phyloP scores from a whole-genome alignment of 2,888 invertebrate genomes.

The Zeuzera pyrina region DNA sequence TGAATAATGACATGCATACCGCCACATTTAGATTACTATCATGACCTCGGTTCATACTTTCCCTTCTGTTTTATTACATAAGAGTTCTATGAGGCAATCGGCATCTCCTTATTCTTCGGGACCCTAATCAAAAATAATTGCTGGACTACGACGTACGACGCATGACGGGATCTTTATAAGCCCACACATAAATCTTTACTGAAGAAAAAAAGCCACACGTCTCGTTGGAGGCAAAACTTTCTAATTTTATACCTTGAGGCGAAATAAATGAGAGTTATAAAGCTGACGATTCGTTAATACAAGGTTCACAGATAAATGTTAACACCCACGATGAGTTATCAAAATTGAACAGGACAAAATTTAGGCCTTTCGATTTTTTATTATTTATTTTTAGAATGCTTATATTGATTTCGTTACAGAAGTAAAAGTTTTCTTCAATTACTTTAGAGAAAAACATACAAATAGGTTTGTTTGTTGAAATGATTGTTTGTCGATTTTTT shows the following conservation, averaged over 20 bases:
- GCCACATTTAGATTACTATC: slow-evolving; percentile 29
- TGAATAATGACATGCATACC: no score
- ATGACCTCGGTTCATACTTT: slow-evolving; percentile 39
- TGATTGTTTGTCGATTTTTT: no score
- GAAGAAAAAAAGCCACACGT: slow-evolving; percentile 31
- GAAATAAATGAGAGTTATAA: slow-evolving; percentile 50
- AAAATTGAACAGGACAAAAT: no score
- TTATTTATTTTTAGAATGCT: no score
- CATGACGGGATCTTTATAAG: slow-evolving; percentile 29
- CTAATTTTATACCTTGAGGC: slow-evolving; percentile 63
- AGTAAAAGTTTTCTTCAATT: no score
- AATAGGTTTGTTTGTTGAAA: no score
- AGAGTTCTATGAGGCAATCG: slow-evolving; percentile 28
- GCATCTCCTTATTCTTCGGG: slow-evolving; percentile 25
- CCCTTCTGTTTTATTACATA: slow-evolving; percentile 26
- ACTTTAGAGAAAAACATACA: no score
- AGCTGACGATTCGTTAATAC: slow-evolving; percentile 39
- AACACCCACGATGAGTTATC: slow-evolving; percentile 20
- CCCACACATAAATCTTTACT: slow-evolving; percentile 57
- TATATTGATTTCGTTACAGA: no score
- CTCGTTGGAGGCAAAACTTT: slow-evolving; percentile 44
- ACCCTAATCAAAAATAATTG: slow-evolving; percentile 43
- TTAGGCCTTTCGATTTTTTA: no score
- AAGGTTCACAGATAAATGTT: slow-evolving; percentile 21
- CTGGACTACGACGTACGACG: slow-evolving; percentile 31